Base-by-base conservation (phyloP, 2,797 vertebrate species). In the Threskiornis aethiopicus region DNA sequence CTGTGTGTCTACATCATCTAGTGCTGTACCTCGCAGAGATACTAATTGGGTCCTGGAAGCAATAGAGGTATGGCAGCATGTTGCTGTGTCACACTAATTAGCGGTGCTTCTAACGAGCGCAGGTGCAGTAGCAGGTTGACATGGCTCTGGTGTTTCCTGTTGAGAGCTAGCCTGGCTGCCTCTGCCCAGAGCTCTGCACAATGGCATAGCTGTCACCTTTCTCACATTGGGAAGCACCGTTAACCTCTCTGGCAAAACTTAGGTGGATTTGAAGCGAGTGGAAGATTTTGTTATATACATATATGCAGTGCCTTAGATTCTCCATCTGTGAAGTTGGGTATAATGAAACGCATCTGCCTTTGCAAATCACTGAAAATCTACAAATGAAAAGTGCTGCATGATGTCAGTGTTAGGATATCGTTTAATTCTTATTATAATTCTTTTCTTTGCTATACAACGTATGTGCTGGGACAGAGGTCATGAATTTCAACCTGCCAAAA, bases 11-110 rank as follows among this genome's bases (percentile, higher is more conserved):
- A 15, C 69, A 62, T 37, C 6, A 0, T 73, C 81, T 85, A 37
- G 41, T 59, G 82, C 78, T 80, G 91, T 85, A 89, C 76, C 96
- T 97, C 1, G 6, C 91, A 89, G 87, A 94, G 96, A 65, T 92
- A 91, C 82, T 96, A 97, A 96, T 97, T 96, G 89, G 95, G 84
- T 92, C 89, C 94, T 95, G 95, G 96, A 96, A 97, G 84, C 91
- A 94, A 93, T 85, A 64, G 78, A 91, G 84, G 52, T 91, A 96
- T 59, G 94, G 95, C 89, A 96, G 82, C 75, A 54, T 91, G 93
- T 92, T 96, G 94, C 94, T 94, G 57, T 95, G 94, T 96, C 91
- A 51, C 92, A 79, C 75, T 96, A 96, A 96, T 96, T 96, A 96
- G 91, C 29, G n/a, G 84, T 78, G 82, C 46, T 92, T 95, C 96